Conservation (phyloP, 2,797 vertebrate genomes). For the Xenentodon cancila region DNA sequence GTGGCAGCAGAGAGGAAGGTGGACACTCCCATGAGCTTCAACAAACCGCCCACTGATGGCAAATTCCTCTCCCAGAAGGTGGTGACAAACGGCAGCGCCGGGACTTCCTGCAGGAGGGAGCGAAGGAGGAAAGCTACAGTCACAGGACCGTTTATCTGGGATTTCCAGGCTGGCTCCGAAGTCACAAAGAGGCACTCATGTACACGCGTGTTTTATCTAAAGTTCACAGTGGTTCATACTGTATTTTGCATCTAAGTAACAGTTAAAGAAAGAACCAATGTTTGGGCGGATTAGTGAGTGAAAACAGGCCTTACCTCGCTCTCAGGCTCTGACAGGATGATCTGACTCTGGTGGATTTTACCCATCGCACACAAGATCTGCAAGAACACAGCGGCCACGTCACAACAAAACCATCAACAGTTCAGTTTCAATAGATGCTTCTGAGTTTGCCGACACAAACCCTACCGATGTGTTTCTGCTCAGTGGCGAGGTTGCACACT, state of each 20-base stretch:
- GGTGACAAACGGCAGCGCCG: conserved; percentile 83
- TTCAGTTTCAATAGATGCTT: too few relatives aligned
- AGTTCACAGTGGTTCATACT: background rate
- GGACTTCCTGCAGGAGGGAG: conserved; percentile 85
- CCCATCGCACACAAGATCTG: conserved; percentile 90
- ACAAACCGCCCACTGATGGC: conserved; percentile 89
- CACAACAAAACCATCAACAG: background rate
- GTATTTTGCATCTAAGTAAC: background rate
- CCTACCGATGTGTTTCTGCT: too few relatives aligned
- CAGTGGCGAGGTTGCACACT: too few relatives aligned
- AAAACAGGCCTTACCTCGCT: conserved; percentile 79
- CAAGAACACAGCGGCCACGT: conserved; percentile 10
- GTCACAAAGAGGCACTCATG: too few relatives aligned
- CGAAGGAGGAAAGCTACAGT: background rate
- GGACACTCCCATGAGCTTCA: conserved; percentile 87
- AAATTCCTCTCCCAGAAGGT: conserved; percentile 93
- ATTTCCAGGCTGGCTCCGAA: background rate
- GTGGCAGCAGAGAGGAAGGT: conserved; percentile 80
- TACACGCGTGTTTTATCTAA: too few relatives aligned
- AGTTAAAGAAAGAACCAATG: background rate
- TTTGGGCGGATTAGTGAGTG: background rate
- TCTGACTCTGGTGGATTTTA: conserved; percentile 87
- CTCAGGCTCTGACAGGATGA: conserved; percentile 90
- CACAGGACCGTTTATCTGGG: background rate
- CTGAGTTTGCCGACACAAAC: too few relatives aligned